Conservation (phyloP, 2,797 vertebrate species). For the Gobio occitaniae region DNA sequence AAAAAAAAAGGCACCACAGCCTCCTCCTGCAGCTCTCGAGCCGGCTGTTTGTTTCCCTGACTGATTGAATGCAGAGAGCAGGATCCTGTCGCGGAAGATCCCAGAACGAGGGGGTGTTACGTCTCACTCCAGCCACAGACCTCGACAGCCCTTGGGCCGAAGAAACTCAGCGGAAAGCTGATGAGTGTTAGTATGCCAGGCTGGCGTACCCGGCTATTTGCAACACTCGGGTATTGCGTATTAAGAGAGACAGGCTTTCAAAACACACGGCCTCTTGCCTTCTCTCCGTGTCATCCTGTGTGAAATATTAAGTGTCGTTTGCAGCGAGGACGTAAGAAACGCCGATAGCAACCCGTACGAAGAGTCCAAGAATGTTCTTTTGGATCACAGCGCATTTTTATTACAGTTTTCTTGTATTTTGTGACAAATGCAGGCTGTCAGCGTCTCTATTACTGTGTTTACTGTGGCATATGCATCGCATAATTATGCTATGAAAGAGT, state of each 20-base stretch:
- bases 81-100: conserved; percentile 65
- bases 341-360: conserved; percentile 29
- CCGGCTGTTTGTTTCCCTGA: conserved; percentile 72
- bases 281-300: conserved; percentile 65
- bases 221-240: conserved; percentile 43
- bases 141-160: conserved; percentile 68
- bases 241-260: conserved; percentile 55
- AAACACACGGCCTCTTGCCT: conserved; percentile 61
- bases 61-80: conserved; percentile 66
- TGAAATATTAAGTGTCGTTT: conserved; percentile 77
- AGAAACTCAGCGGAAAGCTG: conserved; percentile 63
- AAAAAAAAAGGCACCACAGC: conserved; percentile 48
- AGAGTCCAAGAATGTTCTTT: conserved; percentile 30
- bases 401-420: conserved; percentile 74
- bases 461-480: conserved; percentile 74
- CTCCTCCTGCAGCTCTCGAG: conserved; percentile 67
- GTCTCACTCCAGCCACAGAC: conserved; percentile 68
- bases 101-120: conserved; percentile 63
- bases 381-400: conserved; percentile 67
- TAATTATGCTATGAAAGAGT: conserved; percentile 79
- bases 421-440: conserved; percentile 77
- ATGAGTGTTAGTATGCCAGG: conserved; percentile 66
- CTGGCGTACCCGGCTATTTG: conserved; percentile 60
- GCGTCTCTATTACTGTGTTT: conserved; percentile 76
- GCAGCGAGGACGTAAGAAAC: conserved; percentile 61